Evolutionary conservation across 2,113 vertebrate species (phyloP).

Genomic region (Phaetusa simplex): DNA sequence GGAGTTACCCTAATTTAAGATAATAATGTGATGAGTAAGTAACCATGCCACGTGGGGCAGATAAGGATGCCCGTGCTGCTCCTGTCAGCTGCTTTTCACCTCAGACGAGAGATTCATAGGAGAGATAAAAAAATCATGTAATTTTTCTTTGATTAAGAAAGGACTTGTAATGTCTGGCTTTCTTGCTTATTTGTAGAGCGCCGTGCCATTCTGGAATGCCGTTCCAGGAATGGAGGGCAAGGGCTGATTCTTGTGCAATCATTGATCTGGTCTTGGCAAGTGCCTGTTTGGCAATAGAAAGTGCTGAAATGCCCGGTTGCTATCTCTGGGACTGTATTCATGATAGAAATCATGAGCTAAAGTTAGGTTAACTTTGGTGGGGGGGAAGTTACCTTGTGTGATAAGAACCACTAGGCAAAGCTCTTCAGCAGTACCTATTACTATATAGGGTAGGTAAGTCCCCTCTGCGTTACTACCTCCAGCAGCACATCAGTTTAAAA

Average conservation of each 20-base stretch:
- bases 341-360: background rate
- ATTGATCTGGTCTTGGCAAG: constrained; percentile 45
- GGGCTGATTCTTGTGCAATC: constrained; percentile 44
- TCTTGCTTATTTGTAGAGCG: constrained; percentile 32
- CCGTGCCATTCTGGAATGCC: background rate
- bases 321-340: background rate
- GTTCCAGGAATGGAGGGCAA: constrained; percentile 9
- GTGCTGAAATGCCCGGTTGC: constrained; percentile 11
- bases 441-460: background rate
- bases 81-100: background rate
- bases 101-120: background rate
- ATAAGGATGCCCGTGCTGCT: background rate
- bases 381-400: background rate
- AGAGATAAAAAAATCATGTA: background rate
- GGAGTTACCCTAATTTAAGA: background rate
- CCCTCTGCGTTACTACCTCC: constrained; percentile 15
- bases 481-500: background rate
- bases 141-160: constrained; percentile 32
- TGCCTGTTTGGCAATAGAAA: background rate
- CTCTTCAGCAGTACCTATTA: background rate
- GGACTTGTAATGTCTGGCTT: background rate
- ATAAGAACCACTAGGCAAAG: background rate
- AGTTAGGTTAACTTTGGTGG: background rate
- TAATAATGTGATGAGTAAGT: background rate
- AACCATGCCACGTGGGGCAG: background rate